Base-by-base conservation (phyloP, 2,888 invertebrate genomes). In the Cynaeus angustus region DNA sequence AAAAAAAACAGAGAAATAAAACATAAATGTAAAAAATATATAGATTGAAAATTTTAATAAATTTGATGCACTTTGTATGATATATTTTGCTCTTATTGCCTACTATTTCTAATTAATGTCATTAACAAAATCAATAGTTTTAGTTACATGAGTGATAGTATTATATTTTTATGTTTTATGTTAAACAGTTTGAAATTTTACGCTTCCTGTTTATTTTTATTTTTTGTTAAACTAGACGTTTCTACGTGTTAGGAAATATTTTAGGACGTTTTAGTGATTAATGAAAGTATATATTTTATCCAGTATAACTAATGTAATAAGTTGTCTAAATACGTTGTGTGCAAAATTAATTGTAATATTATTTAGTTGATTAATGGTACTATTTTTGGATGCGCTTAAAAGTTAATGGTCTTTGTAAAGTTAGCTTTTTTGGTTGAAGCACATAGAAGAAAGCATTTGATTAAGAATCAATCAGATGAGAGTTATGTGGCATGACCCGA, bases 401-500 rank as follows among this genome's bases (percentile, higher is more conserved):
- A 55, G 38, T 55, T 55, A 55, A 55, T 55, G 55, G 55, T 38
- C 37, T 26, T 16, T 7, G 56, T 14, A 56, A 41, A 52, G 33
- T 43, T 41, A 6, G 38, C 43, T 41, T 46, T 45, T 45, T 59
- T 33, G 6, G 21, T 48, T 10, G 16, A 6, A 43, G 41, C 41
- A 55, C 43, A 65, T 56, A 55, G 26, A 66, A 16, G 48, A 46
- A 41, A 66, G 46, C 56, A 50, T 55, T 55, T 66, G 56, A 66
- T 56, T 66, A 66, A 66, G 56, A 46, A 66, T 66, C 56, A 66
- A 66, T 66, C 48, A 66, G 66, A 48, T 56, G 46, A 66, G 56
- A 66, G 53, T 66, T 66, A 66, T 66, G 53, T 56, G 56, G 45
- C 37, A 66, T 66, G 38, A 66, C 66, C 33, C 37, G 50, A 56